Evolutionary conservation across 1,140 invertebrate species (phyloP).

Genomic region (Megalopta genalis): DNA sequence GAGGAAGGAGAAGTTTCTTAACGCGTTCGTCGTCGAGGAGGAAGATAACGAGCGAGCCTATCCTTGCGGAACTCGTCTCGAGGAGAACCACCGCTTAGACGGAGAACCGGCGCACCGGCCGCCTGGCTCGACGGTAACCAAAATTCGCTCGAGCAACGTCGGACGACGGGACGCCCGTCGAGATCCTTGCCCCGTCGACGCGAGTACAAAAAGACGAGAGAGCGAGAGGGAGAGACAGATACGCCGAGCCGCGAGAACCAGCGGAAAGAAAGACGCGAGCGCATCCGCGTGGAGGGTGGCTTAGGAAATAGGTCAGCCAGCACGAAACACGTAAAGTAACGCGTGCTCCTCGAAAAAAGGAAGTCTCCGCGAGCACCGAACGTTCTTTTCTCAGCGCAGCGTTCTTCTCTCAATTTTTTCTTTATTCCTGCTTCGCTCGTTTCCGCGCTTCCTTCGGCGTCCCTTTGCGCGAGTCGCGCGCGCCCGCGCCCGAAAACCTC

Average conservation of each 20-base stretch:
- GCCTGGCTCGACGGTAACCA: too few species aligned
- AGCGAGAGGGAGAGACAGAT: not conserved
- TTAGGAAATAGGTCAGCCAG: conserved; percentile 1
- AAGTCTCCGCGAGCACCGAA: not conserved
- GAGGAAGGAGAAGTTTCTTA: too few species aligned
- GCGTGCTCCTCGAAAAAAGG: not conserved
- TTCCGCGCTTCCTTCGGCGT: not conserved
- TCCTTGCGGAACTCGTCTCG: too few species aligned
- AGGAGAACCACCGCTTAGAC: too few species aligned
- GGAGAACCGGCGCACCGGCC: too few species aligned
- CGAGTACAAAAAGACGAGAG: not conserved
- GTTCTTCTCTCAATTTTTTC: not conserved
- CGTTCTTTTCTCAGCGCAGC: not conserved
- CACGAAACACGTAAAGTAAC: conserved; percentile 7
- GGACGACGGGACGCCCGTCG: too few species aligned
- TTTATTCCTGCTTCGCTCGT: too few species aligned
- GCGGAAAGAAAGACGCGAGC: not conserved
- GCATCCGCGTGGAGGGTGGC: not conserved
- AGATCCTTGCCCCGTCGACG: not conserved
- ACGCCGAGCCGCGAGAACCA: not conserved
- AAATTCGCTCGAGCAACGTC: too few species aligned
- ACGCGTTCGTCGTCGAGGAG: too few species aligned
- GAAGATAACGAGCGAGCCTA: too few species aligned
- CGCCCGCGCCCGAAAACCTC: too few species aligned
- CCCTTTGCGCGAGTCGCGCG: not conserved